phyloP scores from a whole-genome alignment of 2,113 vertebrate species.

The Sarotherodon lohbergeri region DNA sequence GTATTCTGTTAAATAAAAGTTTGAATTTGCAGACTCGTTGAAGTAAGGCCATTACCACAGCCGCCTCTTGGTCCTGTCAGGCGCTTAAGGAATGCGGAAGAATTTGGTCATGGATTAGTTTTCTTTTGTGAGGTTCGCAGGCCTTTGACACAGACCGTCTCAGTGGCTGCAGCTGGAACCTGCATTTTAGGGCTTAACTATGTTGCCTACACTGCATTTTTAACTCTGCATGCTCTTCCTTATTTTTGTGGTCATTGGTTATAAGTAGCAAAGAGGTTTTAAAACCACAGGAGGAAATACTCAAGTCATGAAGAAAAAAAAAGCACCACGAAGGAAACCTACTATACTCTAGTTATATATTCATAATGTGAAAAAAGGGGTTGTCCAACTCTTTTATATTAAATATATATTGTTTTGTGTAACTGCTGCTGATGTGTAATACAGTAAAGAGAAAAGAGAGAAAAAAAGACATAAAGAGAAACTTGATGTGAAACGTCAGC shows the following conservation, averaged over 20 bases:
- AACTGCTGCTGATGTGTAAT: not conserved
- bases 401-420: not conserved
- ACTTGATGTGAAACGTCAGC: not conserved
- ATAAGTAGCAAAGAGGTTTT: not conserved
- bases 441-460: not conserved
- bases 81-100: conserved; percentile 50
- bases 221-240: not conserved
- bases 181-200: conserved; percentile 16
- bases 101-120: conserved; percentile 48
- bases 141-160: conserved; percentile 10
- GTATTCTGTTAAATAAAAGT: conserved; percentile 17
- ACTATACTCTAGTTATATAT: not conserved
- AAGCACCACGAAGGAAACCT: not conserved
- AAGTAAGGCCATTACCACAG: not conserved
- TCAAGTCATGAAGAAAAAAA: not conserved
- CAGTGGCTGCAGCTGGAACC: conserved; percentile 23
- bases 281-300: conserved; percentile 33
- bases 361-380: not conserved
- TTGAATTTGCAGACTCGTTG: conserved; percentile 8
- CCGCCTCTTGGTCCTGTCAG: conserved; percentile 16
- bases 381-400: not conserved
- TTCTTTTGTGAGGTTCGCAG: conserved; percentile 26
- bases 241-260: conserved; percentile 44
- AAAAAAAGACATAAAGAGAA: not conserved
- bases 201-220: conserved; percentile 9